Percentiles rank a stretch among this genome's conserved stretches.
phyloP scores from a whole-genome alignment of 2,113 vertebrate genomes.

The western clawed frog (Xenopus tropicalis) region DNA sequence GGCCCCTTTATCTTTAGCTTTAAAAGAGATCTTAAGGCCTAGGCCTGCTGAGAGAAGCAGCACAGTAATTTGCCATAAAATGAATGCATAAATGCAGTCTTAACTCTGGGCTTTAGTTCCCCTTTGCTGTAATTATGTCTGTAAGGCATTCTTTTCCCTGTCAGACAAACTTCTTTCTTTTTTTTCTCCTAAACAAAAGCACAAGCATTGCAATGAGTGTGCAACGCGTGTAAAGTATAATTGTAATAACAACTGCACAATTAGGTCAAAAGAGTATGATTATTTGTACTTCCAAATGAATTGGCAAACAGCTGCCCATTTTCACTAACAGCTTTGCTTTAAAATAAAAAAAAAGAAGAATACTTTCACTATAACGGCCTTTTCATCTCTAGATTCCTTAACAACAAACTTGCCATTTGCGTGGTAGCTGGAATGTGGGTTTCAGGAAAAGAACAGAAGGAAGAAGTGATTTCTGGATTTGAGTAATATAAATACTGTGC shows the following conservation, averaged over 20 bases:
- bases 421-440: neutral
- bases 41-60: too few species aligned
- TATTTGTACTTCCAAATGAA: neutral
- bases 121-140: too few species aligned
- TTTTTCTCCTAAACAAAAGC: too few species aligned
- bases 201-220: too few species aligned
- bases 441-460: neutral
- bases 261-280: constrained; percentile 28
- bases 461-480: neutral
- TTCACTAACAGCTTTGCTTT: neutral
- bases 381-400: too few species aligned
- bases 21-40: too few species aligned
- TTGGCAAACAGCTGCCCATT: constrained; percentile 2
- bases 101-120: too few species aligned
- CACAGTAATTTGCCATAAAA: too few species aligned
- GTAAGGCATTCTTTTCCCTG: too few species aligned
- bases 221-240: neutral
- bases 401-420: neutral
- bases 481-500: neutral
- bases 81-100: too few species aligned
- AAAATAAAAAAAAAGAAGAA: neutral
- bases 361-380: neutral
- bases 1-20: too few species aligned
- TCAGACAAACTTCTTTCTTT: too few species aligned
- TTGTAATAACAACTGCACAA: constrained; percentile 16